Evolutionary conservation across 2,113 vertebrate species (phyloP), one percentile per base, ranked within the genome.

Genomic region (Campylomormyrus tamandua): DNA sequence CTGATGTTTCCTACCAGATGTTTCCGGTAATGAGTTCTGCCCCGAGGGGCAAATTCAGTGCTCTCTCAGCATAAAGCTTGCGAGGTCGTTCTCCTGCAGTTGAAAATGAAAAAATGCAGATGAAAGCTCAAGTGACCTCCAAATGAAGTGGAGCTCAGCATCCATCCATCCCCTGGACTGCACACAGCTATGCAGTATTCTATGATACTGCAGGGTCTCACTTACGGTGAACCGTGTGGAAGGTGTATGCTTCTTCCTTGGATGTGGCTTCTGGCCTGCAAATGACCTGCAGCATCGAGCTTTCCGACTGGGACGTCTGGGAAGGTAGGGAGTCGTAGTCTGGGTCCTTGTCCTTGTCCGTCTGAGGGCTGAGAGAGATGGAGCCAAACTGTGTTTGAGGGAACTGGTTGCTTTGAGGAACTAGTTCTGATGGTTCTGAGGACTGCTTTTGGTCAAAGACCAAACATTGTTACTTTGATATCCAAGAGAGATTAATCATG

Each of bases 221-320:
- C 95, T 95, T 90, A 96, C 96, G 94, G 94, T 96, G 96, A 0
- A 96, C 95, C 35, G 96, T 96, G 50, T 96, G 95, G 89, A 96
- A 96, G 87, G 96, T 96, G 91, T 96, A 96, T 11, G 94, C 96
- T 1, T 96, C 96, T 90, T 96, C 96, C 92, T 96, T 96, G 90
- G 93, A 96, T 27, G 97, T 98, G 0, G 97, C 97, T 88, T 99
- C 98, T 13, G 98, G 98, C 93, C 98, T 97, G 91, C 98, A 99
- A 95, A 99, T 97, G 93, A 99, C 97, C 96, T 99, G 98, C 93
- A 99, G 93, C 95, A 99, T 97, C 84, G 98, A 99, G 91, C 97
- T 98, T 91, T 99, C 98, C 70, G 98, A 98, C 91, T 98, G 98
- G 80, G 98, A 99, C 0, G 96, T 95, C 90, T 97, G 96, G 0